Base-by-base conservation (phyloP, 2,113 vertebrate genomes). In the Uropsilus gracilis region DNA sequence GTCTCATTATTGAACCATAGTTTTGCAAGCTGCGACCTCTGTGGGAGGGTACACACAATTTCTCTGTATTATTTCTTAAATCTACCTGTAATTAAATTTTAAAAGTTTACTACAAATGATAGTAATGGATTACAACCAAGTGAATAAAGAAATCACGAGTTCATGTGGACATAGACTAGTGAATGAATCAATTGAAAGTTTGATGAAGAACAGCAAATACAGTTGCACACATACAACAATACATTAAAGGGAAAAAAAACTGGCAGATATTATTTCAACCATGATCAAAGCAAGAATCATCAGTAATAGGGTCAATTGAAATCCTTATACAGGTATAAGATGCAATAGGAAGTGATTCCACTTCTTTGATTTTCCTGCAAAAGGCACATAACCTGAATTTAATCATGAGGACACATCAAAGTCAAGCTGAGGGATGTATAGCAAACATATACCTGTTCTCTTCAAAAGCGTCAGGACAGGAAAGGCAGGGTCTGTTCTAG, bases 221-320 rank as follows among this genome's bases (percentile, higher is more conserved):
- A 61, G 66, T 90, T 89, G 61, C 85, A 90, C 88, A 71, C 86
- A 90, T 39, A 53, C 28, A 68, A 39, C 50, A 73, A 61, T 68
- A 59, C 20, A 53, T 89, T 69, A 77, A 93, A 80, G 73, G 69
- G 81, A 85, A 59, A 83, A 83, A 44, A 84, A 85, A 88, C 59
- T 44, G 71, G 57, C 72, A 34, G 84, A 86, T n/a, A 68, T 8
- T 11, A 63, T 82, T 95, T 95, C 73, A 90, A 95, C 89, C 89
- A 83, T 46, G 30, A 95, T 78, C 85, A 96, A 92, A 97, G 77
- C 22, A 73, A 88, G 44, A 77, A 59, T 73, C 90, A 66, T 34
- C 57, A 64, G 63, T 73, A 92, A 85, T 0, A 1, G 90, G 75
- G 87, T 59, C 53, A 78, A 72, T 1, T 69, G 77, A 94, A 94